Conservation (phyloP, 2,888 invertebrate species). For the Caenorhabditis sp. region DNA sequence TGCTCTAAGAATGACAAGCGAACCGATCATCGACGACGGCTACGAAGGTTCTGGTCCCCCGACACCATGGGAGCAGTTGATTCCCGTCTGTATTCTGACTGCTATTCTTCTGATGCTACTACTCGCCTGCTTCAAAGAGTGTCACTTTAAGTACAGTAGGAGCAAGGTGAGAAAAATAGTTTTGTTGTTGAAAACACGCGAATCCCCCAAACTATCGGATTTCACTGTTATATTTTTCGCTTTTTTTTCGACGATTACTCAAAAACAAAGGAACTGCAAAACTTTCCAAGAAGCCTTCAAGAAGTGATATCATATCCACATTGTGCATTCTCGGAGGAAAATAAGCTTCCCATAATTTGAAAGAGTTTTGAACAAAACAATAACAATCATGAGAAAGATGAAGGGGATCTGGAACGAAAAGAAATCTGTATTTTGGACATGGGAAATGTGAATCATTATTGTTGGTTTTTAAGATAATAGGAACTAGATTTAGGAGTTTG, state of each 20-base stretch:
- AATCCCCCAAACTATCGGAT: conserved; percentile 16
- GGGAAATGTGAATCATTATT: not conserved
- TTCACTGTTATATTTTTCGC: conserved; percentile 18
- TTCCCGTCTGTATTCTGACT: conserved; percentile 60
- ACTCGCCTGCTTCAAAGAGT: conserved; percentile 63
- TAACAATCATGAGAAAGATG: conserved; percentile 1
- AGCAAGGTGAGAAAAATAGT: conserved; percentile 53
- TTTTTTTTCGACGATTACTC: not conserved
- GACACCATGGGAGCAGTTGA: conserved; percentile 61
- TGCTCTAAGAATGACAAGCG: conserved; percentile 57
- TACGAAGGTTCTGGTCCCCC: conserved; percentile 44
- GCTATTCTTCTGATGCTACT: conserved; percentile 62
- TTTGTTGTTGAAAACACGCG: conserved; percentile 1
- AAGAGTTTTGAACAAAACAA: not conserved
- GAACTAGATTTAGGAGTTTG: too few relatives aligned
- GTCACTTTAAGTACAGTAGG: conserved; percentile 54
- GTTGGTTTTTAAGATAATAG: too few relatives aligned
- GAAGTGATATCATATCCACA: conserved; percentile 33
- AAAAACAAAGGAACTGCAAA: conserved; percentile 31
- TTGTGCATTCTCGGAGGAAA: conserved; percentile 7
- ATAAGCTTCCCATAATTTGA: not conserved
- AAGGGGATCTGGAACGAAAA: not conserved
- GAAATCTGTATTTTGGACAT: not conserved
- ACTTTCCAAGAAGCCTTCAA: not conserved
- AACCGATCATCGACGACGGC: conserved; percentile 57